A percentile compares a stretch with the other conserved stretches of the same genome.
Conservation (phyloP, 2,888 invertebrate genomes). For the Dolomedes plantarius region DNA sequence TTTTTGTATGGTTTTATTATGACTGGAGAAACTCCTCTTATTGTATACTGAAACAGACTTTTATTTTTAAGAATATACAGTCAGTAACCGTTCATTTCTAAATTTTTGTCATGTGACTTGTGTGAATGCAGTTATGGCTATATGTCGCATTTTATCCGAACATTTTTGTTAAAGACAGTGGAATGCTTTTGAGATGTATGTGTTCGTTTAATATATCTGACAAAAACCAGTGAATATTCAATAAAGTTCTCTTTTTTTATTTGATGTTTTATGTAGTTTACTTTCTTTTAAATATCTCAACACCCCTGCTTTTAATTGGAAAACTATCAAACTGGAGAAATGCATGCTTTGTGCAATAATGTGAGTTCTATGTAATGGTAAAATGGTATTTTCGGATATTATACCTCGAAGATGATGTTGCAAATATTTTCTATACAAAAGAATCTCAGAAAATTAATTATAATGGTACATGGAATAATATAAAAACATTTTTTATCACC, state of each 20-base stretch:
- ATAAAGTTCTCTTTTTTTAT: constrained; percentile 29
- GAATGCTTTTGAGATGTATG: constrained; percentile 38
- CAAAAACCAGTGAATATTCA: constrained; percentile 31
- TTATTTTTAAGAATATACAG: not conserved
- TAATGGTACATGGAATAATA: too few species aligned
- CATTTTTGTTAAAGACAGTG: not conserved
- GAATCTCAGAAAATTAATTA: too few species aligned
- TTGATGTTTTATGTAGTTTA: not conserved
- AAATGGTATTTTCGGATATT: too few species aligned
- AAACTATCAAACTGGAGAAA: too few species aligned
- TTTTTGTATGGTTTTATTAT: constrained; percentile 64
- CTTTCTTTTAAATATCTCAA: too few species aligned
- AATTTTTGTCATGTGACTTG: not conserved
- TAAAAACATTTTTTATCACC: too few species aligned
- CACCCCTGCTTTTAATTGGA: too few species aligned
- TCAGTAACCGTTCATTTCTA: not conserved
- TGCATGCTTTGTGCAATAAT: too few species aligned
- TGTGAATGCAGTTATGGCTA: not conserved
- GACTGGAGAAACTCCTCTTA: not conserved
- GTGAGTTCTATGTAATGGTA: too few species aligned
- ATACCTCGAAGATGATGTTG: too few species aligned
- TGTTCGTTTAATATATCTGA: constrained; percentile 45
- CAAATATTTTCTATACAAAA: too few species aligned
- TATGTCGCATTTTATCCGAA: not conserved
- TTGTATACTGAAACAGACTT: not conserved